Evolutionary conservation across 2,113 vertebrate genomes (phyloP).

Genomic region (Dicerorhinus sumatrensis): DNA sequence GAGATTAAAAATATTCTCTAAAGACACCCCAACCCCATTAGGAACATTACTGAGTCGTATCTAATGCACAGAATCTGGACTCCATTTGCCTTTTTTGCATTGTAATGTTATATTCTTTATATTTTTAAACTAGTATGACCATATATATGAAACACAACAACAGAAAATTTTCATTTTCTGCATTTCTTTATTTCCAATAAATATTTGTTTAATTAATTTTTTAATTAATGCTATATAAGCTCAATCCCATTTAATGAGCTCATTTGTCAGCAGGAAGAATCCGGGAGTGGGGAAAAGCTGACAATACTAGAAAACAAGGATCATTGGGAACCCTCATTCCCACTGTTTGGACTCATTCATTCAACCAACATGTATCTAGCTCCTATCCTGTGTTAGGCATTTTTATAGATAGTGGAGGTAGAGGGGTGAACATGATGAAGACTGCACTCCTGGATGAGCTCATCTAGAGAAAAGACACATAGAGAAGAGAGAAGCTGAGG

Average conservation of each 20-base stretch:
- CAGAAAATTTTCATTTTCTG: not conserved
- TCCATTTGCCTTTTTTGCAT: not conserved
- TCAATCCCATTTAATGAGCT: not conserved
- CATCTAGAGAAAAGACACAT: not conserved
- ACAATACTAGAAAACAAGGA: not conserved
- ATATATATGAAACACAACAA: not conserved
- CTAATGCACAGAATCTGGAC: not conserved
- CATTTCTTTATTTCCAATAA: slow-evolving; percentile 35
- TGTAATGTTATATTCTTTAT: not conserved
- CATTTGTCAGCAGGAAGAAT: not conserved
- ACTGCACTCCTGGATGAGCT: not conserved
- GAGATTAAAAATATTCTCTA: not conserved
- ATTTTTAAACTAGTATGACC: not conserved
- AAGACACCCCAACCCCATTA: not conserved
- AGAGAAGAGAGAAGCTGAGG: not conserved
- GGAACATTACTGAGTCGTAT: not conserved
- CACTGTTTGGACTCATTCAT: not conserved
- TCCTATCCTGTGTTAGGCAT: not conserved
- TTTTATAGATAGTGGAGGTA: not conserved
- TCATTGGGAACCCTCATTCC: not conserved
- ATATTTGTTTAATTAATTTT: not conserved
- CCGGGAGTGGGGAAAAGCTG: not conserved
- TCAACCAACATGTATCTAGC: not conserved
- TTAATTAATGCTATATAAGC: not conserved
- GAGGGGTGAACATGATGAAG: not conserved